Conservation (phyloP, 2,797 vertebrate genomes). For the Ibycter americanus region DNA sequence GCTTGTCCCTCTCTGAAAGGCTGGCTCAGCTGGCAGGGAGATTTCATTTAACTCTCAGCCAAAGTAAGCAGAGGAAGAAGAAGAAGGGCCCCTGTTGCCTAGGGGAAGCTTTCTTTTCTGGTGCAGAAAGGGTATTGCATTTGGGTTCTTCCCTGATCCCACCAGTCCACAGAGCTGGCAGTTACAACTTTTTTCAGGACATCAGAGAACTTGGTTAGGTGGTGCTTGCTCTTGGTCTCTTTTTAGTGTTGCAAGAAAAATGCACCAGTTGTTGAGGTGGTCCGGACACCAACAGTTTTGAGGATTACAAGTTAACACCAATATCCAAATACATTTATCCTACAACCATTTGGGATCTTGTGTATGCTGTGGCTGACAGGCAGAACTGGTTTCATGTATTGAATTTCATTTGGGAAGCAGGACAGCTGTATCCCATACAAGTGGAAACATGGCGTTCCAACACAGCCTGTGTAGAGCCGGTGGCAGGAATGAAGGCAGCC, state of each 20-base stretch:
- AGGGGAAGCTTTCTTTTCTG: neutral
- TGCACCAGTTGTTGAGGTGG: neutral
- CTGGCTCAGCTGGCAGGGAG: neutral
- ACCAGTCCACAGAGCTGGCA: neutral
- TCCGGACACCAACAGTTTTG: neutral
- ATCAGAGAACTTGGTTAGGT: neutral
- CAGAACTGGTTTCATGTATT: neutral
- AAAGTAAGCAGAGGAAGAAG: neutral
- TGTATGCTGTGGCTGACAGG: neutral
- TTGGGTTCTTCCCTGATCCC: neutral
- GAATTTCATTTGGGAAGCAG: neutral
- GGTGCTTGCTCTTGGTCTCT: neutral
- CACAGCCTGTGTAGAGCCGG: neutral
- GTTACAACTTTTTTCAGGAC: too few species aligned
- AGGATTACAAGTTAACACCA: neutral
- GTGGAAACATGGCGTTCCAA: neutral
- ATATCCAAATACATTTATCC: neutral
- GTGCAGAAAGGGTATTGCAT: neutral
- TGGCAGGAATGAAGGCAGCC: neutral
- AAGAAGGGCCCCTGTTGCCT: neutral
- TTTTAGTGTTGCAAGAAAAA: neutral
- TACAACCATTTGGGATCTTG: neutral
- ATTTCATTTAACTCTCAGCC: neutral
- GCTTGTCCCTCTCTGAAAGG: neutral
- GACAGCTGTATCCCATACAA: neutral